Evolutionary conservation across 2,888 invertebrate species (phyloP), one percentile per base, ranked within the genome.

Genomic region (Glyphotaelius pellucidus): DNA sequence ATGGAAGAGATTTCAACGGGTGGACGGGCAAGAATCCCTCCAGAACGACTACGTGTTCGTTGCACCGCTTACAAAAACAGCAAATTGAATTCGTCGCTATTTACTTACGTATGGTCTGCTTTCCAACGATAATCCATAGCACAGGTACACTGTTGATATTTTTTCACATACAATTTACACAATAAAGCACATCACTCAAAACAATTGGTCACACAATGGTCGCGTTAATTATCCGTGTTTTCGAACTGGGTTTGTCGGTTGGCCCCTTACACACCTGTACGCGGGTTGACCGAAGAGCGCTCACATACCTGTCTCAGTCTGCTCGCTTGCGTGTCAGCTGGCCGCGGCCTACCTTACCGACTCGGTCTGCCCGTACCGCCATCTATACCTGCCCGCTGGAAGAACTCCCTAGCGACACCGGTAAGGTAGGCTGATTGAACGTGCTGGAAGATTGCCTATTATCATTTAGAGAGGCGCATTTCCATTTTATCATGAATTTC

Each of bases 81-180:
- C 86, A 92, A 92, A 92, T 92, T 90, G 67, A 87, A 90, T 91
- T 90, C 90, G 35, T 15, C n/a, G 15, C 83, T 31, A 79, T 30
- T 89, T 15, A 90, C 92, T 92, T 85, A 92, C 92, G 79, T 90
- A 83, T 80, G 84, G 35, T 92, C 67, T 25, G 32, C 84, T 84
- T 79, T 80, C 89, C 90, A 32, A 83, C 90, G 80, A 89, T 92
- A 91, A 92, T 92, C 92, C 92, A 92, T 91, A 91, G 86, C 90
- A 91, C 91, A 84, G 84, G 90, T 52, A 31, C 90, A 91, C 90
- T 42, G 85, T 80, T 90, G 79, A 84, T 32, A 89, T 80, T 80
- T 42, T 89, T 30, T 92, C 92, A 83, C 90, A 91, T 89, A 52
- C 83, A 91, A 89, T 81, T 90, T 84, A 90, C 91, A 83, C 67